Percentiles rank a stretch among this genome's conserved stretches.
phyloP scores from a whole-genome alignment of 1,140 invertebrate species.

The Cryptotermes secundus region DNA sequence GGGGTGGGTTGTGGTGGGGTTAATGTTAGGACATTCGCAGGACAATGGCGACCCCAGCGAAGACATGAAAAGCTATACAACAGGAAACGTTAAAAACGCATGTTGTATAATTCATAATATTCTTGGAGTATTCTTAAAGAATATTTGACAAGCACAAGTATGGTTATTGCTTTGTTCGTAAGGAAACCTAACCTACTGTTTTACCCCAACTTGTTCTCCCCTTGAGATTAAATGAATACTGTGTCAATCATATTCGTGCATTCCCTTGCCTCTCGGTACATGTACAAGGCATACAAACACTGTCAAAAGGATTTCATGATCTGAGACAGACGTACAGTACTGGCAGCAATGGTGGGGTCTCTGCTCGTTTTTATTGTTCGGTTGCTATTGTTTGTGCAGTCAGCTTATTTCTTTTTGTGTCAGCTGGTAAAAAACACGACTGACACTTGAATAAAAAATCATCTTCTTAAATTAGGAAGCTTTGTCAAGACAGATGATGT shows the following conservation, averaged over 20 bases:
- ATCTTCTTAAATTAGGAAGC: too few relatives aligned
- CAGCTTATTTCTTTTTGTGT: background rate
- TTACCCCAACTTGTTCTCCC: background rate
- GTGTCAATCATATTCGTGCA: background rate
- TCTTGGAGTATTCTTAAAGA: constrained; percentile 19
- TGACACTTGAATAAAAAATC: background rate
- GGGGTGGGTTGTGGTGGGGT: too few relatives aligned
- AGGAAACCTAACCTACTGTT: background rate
- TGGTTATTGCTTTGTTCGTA: background rate
- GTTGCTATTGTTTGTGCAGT: background rate
- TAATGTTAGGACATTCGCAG: background rate
- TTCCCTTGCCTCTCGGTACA: background rate
- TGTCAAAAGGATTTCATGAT: constrained; percentile 11
- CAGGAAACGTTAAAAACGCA: background rate
- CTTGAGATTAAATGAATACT: background rate
- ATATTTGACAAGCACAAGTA: constrained; percentile 9
- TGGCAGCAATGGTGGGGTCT: too few relatives aligned
- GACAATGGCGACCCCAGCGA: background rate
- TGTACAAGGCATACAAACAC: background rate
- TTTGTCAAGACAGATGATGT: too few relatives aligned
- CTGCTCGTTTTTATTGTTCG: background rate
- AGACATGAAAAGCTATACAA: background rate
- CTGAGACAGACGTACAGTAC: too few relatives aligned
- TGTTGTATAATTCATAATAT: constrained; percentile 19
- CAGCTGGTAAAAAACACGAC: background rate